Conservation (phyloP, 2,113 vertebrate species). For the Propithecus coquereli region DNA sequence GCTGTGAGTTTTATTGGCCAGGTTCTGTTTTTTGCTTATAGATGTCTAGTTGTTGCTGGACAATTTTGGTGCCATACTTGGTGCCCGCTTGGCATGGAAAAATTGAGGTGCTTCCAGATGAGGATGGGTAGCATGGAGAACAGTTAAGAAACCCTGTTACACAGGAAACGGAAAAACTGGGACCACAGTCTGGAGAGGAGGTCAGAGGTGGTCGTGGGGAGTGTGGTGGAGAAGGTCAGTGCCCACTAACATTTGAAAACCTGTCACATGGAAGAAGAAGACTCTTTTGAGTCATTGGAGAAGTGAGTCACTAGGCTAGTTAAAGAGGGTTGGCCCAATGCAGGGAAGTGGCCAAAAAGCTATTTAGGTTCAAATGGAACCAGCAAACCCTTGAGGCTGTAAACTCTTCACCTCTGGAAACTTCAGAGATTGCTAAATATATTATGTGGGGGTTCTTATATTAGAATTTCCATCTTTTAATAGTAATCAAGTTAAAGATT, state of each 20-base stretch:
- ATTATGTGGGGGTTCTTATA: too few species aligned
- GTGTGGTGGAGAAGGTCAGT: background rate
- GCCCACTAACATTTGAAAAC: background rate
- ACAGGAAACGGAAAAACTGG: rapidly evolving
- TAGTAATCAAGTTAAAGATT: background rate
- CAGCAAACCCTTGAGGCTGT: background rate
- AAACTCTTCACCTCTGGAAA: background rate
- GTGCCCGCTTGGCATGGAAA: background rate
- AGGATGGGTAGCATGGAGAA: background rate
- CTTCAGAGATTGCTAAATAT: background rate
- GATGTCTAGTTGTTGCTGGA: background rate
- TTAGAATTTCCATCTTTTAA: background rate
- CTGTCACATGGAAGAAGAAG: background rate
- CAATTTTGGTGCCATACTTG: background rate
- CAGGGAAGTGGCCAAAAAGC: background rate
- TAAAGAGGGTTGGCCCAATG: background rate
- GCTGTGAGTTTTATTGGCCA: background rate
- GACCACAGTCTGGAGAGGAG: background rate
- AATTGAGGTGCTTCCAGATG: background rate
- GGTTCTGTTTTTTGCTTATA: background rate
- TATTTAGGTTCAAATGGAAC: background rate
- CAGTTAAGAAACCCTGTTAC: too few species aligned
- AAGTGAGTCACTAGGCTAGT: background rate
- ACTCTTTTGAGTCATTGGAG: background rate
- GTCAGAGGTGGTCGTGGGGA: background rate